Conservation (phyloP, 2,797 vertebrate genomes). For the Sitta carolinensis region DNA sequence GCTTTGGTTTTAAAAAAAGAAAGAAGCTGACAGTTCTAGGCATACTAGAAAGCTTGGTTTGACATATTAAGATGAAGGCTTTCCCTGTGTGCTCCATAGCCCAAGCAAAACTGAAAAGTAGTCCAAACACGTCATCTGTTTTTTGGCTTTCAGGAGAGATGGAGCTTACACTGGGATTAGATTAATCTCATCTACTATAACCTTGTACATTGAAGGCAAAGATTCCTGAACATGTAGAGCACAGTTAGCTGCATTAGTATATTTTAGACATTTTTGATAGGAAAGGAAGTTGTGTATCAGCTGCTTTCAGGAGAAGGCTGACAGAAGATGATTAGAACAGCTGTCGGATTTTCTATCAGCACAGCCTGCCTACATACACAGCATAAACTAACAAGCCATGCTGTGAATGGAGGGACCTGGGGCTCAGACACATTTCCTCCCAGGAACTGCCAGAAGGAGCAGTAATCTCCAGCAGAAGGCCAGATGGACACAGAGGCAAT, state of each 20-base stretch:
- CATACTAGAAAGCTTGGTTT: neutral
- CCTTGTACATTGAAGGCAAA: neutral
- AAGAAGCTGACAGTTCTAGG: neutral
- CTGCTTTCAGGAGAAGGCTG: neutral
- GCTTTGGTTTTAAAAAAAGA: neutral
- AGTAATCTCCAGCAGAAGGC: neutral
- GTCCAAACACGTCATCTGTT: neutral
- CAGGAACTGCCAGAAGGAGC: neutral
- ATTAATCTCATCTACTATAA: neutral
- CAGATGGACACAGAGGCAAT: neutral
- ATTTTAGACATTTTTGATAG: neutral
- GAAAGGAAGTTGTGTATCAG: neutral
- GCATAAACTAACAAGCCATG: neutral
- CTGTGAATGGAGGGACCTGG: fast-evolving
- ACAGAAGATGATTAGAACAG: neutral
- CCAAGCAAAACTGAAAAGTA: neutral
- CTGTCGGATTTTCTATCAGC: neutral
- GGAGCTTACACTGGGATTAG: neutral
- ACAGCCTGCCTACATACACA: neutral
- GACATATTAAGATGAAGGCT: neutral
- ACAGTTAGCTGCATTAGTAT: fast-evolving
- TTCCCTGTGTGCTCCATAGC: neutral
- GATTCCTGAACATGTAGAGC: neutral
- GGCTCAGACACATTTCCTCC: neutral
- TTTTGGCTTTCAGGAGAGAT: neutral